Percentiles rank a stretch among this genome's conserved stretches.
These are phyloP conservation scores for Lepidurus apus DNA, from an alignment of 1,140 invertebrate genomes.

Conservation along the genomic window DNA sequence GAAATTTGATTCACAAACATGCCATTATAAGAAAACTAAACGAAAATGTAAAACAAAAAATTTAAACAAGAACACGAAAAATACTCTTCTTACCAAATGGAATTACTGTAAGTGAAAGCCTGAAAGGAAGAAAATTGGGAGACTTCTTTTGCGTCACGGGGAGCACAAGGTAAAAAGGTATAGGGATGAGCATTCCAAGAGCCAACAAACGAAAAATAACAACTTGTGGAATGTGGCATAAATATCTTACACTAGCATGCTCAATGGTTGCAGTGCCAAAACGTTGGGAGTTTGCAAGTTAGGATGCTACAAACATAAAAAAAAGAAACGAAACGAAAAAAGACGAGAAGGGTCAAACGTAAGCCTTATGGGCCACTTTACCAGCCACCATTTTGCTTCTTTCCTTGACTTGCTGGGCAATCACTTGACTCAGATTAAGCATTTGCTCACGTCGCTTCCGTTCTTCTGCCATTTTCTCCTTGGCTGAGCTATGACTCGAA, in stretches of 20 bases:
- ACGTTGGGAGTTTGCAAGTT: not conserved
- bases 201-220: no score
- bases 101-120: not conserved
- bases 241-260: constrained; percentile 20
- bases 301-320: not conserved
- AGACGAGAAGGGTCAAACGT: not conserved
- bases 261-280: constrained; percentile 13
- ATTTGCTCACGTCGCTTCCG: constrained; percentile 80
- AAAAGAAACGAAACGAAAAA: not conserved
- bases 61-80: constrained; percentile 24
- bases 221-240: not conserved
- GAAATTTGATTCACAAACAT: constrained; percentile 23
- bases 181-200: no score
- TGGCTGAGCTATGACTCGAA: constrained; percentile 39
- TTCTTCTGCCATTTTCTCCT: constrained; percentile 65
- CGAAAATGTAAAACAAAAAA: constrained; percentile 27
- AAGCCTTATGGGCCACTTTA: constrained; percentile 45
- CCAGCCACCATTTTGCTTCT: constrained; percentile 89
- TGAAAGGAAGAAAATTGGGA: no score
- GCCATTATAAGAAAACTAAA: constrained; percentile 12
- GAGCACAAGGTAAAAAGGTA: no score
- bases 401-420: constrained; percentile 89
- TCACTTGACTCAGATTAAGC: constrained; percentile 79
- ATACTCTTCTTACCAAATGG: not conserved
- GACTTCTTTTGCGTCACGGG: no score